Evolutionary conservation across 2,888 invertebrate genomes (phyloP).

Genomic region (Buathra laborator): DNA sequence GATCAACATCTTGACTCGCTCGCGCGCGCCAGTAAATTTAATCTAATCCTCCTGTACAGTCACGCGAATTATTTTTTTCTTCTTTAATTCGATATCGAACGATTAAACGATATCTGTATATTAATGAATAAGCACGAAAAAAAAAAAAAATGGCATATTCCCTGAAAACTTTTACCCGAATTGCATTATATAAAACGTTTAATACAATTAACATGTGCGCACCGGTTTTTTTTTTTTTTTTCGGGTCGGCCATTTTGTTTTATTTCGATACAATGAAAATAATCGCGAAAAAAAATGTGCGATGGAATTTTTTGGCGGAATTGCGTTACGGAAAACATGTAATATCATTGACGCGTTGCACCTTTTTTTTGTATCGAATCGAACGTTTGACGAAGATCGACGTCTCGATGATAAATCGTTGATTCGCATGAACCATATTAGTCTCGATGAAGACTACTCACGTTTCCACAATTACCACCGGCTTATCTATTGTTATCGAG

Average conservation of each 20-base stretch:
- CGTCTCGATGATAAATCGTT: neutral
- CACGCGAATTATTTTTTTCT: neutral
- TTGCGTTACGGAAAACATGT: too few species aligned
- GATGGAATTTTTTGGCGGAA: too few species aligned
- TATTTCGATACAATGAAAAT: too few species aligned
- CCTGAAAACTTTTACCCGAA: neutral
- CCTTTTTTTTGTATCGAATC: neutral
- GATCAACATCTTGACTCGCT: constrained; percentile 5
- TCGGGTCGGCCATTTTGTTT: too few species aligned
- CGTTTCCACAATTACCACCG: constrained; percentile 30
- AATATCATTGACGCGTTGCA: too few species aligned
- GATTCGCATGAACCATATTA: neutral
- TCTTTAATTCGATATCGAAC: neutral
- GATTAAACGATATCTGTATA: constrained; percentile 10
- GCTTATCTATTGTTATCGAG: constrained; percentile 65
- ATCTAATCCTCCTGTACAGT: neutral
- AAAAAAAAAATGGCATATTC: neutral
- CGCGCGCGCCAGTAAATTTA: neutral
- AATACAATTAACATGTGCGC: neutral
- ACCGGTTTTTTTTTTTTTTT: too few species aligned
- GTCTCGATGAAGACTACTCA: neutral
- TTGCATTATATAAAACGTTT: neutral
- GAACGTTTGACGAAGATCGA: neutral
- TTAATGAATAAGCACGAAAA: neutral
- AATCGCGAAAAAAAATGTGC: too few species aligned